Evolutionary conservation across 2,888 invertebrate genomes (phyloP), one percentile per base, ranked within the genome.

Genomic region (Tyria jacobaeae): DNA sequence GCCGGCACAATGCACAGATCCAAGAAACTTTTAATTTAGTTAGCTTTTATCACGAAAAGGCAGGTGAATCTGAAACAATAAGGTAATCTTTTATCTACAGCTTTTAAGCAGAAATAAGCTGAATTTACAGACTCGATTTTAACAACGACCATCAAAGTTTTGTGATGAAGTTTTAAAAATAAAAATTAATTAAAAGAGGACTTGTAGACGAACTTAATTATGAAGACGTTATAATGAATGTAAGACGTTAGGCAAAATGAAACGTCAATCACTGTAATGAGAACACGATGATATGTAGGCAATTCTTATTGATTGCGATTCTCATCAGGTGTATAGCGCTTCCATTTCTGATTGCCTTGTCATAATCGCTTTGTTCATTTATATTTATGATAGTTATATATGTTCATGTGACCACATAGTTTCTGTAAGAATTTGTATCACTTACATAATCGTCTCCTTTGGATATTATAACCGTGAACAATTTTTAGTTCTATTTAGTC

Each of bases 31-130:
- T 75, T 71, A 73, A 74, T 73, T 78, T 70, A 70, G 67, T 72
- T 75, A 65, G 66, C 68, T 64, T 56, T 58, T 74, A 72, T 73
- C 75, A 65, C 62, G 67, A 68, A 62, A 64, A 59, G 70, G 67
- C 69, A 62, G 70, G 64, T 77, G 56, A 64, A 79, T 68, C 82
- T 82, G 82, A 62, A 82, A 82, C 79, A 82, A 83, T 62, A 53
- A 34, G 60, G 73, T 53, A 59, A 66, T 53, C 57, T 64, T 66
- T 70, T 66, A 72, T 75, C 60, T 58, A 68, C 53, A 63, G 48
- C 59, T 65, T 66, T 52, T 53, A 65, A 51, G 62, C 49, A 60
- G 65, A 60, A 67, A 62, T 58, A 61, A 62, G 60, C 53, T 49
- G 21, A 62, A 63, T 60, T 62, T 62, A 59, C 47, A 37, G 50